A percentile compares a stretch with the other conserved stretches of the same genome.
Conservation (phyloP, 2,113 vertebrate genomes). For the Microtus oregoni region DNA sequence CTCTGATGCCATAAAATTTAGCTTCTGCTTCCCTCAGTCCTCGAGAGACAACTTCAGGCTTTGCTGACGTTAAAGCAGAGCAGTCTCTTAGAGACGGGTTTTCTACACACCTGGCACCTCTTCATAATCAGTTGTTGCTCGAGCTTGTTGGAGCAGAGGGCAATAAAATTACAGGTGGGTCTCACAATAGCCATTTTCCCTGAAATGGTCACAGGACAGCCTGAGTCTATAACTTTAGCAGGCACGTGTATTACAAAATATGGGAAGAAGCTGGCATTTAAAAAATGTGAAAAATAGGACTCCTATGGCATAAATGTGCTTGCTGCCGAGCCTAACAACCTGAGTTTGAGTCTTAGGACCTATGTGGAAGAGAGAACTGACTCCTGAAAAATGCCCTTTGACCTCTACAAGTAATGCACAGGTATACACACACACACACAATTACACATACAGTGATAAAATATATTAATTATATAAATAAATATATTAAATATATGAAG, state of each 20-base stretch:
- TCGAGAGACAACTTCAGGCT: conserved; percentile 62
- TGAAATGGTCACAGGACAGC: neutral
- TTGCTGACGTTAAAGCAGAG: conserved; percentile 67
- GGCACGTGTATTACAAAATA: neutral
- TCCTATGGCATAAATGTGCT: neutral
- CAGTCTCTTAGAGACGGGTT: conserved; percentile 63
- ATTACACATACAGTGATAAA: neutral
- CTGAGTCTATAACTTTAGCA: neutral
- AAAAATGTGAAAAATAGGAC: neutral
- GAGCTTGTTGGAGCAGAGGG: neutral
- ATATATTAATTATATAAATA: neutral
- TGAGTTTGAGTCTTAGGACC: neutral
- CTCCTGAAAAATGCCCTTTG: neutral
- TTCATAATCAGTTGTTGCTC: conserved; percentile 67
- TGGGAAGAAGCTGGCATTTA: neutral
- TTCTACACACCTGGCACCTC: conserved; percentile 67
- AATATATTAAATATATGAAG: neutral
- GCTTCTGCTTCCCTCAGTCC: conserved; percentile 66
- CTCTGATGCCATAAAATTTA: conserved; percentile 70
- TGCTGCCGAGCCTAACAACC: neutral
- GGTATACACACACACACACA: neutral
- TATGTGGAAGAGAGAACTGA: neutral
- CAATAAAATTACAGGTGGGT: conserved; percentile 37
- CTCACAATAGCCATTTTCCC: neutral
- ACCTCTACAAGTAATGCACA: neutral